Evolutionary conservation across 2,888 invertebrate species (phyloP).

Genomic region (Lamproptera curius): DNA sequence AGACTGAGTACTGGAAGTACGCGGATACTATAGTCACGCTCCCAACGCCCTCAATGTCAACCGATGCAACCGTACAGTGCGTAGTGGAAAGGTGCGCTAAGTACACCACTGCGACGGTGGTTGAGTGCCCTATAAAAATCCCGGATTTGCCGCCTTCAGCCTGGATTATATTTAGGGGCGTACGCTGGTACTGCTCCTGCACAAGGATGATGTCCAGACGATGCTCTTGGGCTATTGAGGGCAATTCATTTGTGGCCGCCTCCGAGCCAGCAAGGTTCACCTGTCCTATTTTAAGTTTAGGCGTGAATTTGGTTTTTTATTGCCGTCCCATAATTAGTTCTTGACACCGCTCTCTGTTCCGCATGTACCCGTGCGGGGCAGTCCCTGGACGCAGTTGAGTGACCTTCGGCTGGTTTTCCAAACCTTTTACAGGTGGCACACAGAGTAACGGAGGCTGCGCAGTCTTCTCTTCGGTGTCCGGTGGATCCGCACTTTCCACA

Average conservation of each 20-base stretch:
- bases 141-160: conserved; percentile 23
- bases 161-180: conserved; percentile 5
- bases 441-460: background rate
- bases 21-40: background rate
- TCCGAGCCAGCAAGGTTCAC: conserved; percentile 25
- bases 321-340: background rate
- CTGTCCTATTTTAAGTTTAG: conserved; percentile 28
- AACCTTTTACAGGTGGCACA: background rate
- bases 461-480: background rate
- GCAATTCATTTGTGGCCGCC: conserved; percentile 18
- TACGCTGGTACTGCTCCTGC: too few relatives aligned
- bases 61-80: background rate
- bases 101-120: conserved; percentile 1
- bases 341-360: background rate
- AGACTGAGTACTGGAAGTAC: too few relatives aligned
- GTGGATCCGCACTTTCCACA: background rate
- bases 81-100: too few relatives aligned
- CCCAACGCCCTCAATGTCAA: background rate
- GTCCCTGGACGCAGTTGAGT: background rate
- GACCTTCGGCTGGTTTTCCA: background rate
- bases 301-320: background rate
- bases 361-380: background rate
- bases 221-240: conserved; percentile 15
- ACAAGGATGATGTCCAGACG: conserved; percentile 28
- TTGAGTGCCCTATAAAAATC: conserved; percentile 7